Percentiles rank a stretch among this genome's conserved stretches.
Conservation (phyloP, 2,888 invertebrate genomes). For the Pseudococcus jackbeardsleyi region DNA sequence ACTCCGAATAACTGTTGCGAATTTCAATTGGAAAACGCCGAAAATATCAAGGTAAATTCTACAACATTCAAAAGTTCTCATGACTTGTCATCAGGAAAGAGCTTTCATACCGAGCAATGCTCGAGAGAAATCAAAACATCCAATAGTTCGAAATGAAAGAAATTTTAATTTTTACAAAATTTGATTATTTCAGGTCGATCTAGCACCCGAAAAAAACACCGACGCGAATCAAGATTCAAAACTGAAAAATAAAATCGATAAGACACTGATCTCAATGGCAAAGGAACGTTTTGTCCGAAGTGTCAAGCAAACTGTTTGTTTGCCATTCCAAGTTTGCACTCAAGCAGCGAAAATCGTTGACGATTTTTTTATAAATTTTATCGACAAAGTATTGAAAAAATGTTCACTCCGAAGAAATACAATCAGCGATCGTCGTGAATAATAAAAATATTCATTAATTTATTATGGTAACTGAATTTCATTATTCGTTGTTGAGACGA, state of each 20-base stretch:
- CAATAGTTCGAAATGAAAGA: too few relatives aligned
- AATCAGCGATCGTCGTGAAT: too few relatives aligned
- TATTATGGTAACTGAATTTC: too few relatives aligned
- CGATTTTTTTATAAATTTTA: neutral
- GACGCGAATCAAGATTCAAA: neutral
- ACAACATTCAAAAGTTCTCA: too few relatives aligned
- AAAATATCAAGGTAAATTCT: neutral
- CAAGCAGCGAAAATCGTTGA: neutral
- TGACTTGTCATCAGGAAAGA: too few relatives aligned
- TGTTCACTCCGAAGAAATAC: neutral
- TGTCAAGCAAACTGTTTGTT: neutral
- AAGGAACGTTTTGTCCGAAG: neutral
- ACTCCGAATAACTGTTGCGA: neutral
- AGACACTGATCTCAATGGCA: neutral
- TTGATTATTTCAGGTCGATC: neutral
- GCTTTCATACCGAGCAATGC: too few relatives aligned
- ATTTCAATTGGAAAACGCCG: neutral
- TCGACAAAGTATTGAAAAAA: neutral
- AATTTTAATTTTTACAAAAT: too few relatives aligned
- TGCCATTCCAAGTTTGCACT: neutral
- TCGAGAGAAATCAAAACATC: too few relatives aligned
- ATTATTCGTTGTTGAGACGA: too few relatives aligned
- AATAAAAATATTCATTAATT: too few relatives aligned
- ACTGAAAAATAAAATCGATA: neutral
- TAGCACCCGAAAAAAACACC: neutral